Evolutionary conservation across 2,113 vertebrate species (phyloP), one percentile per base, ranked within the genome.

Genomic region (Ictidomys tridecemlineatus): DNA sequence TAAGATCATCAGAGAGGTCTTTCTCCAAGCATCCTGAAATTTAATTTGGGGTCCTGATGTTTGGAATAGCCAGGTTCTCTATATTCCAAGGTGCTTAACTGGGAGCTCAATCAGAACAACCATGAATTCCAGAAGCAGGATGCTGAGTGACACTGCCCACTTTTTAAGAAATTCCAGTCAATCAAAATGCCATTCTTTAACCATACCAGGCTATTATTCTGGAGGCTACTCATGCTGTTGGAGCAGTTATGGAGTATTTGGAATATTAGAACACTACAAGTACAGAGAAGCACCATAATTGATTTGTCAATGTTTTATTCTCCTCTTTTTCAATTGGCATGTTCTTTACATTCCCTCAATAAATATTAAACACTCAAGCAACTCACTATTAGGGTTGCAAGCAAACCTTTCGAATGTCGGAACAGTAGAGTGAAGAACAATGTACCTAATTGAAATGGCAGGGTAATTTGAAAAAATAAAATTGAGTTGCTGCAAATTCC

Each of bases 391-490:
- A 89, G 48, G 79, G 61, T 94, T 79, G 80, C 80, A 97, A 92
- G 94, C 61, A 90, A 97, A 94, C 48, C 95, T 96, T 96, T 77
- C 77, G 83, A 92, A 85, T 95, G 48, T 94, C 56, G 69, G 86
- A 97, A 94, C 85, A 95, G 92, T 8, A 24, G 37, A 95, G 26
- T 30, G 70, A 97, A 96, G 93, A 97, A 97, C 94, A 96, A 94
- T 93, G 24, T 28, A 77, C 67, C 90, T 97, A 96, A 97, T 91
- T 93, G 95, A 95, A 97, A 97, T 85, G 87, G 80, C 76, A 96
- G 89, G 58, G 87, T 88, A 85, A 96, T 95, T 85, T 96, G 80
- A 90, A 95, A 45, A 98, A 97, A 97, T 93, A 97, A 97, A 96
- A 94, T 56, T 91, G 83, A 97, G 80, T 95, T 97, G 90, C 90